Evolutionary conservation across 2,113 vertebrate genomes (phyloP), one percentile per base, ranked within the genome.

Genomic region (Ardeotis arabs): DNA sequence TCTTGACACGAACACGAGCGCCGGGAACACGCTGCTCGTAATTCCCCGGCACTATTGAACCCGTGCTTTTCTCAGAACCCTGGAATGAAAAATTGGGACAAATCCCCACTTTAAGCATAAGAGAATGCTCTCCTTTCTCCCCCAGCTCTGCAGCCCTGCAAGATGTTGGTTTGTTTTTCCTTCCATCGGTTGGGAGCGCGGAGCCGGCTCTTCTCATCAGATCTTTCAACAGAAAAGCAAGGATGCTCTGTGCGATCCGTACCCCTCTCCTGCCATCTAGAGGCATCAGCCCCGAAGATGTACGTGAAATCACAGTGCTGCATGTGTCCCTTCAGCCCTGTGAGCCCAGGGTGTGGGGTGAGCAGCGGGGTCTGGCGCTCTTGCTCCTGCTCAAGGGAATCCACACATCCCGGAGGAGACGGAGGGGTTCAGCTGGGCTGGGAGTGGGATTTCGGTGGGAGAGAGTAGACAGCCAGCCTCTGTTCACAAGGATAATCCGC

Each of bases 21-120:
- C 18, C 0, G 6, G 18, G 45, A 66, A 50, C 6, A 4, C 0
- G 2, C 7, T 4, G 7, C 35, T 50, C 2, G 0, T 49, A 35
- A 49, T 27, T 8, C 25, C 25, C 17, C 1, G 0, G 16, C 24
- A 6, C 47, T 22, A 9, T 14, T 0, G 0, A 79, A 27, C 10
- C 24, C 10, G 1, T 29, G 10, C 9, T 49, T 15, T 52, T 33
- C 68, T 55, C 62, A 64, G 37, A 25, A 47, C 9, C 45, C 19
- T 29, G n/a, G 8, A 58, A 37, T 11, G 39, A 58, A 33, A 64
- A 2, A 16, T 10, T 5, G 19, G 8, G 37, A 59, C 16, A 47
- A n/a, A 83, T 58, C 24, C 35, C 53, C 72, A 27, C 12, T 10
- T 52, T 2, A 45, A 13, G 17, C 6, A 12, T 7, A 20, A n/a